Conservation (phyloP, 1,140 invertebrate species). For the Sarcophaga peregrina region DNA sequence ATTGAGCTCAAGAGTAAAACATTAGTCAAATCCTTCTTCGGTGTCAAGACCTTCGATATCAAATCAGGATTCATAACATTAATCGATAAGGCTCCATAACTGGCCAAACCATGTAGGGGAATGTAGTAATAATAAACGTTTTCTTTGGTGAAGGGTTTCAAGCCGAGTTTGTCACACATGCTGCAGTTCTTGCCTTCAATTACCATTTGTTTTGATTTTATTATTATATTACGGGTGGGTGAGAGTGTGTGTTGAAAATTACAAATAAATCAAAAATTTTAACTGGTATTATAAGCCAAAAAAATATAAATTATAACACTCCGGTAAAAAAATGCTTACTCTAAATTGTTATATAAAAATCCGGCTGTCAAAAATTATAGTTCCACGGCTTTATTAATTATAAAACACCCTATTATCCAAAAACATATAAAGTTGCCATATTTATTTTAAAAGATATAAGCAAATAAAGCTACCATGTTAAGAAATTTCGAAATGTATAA, state of each 20-base stretch:
- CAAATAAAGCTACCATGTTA: too few species aligned
- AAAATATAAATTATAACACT: conserved; percentile 16
- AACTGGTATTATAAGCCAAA: conserved; percentile 8
- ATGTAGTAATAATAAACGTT: conserved; percentile 74
- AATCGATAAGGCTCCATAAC: conserved; percentile 72
- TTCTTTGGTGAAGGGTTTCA: conserved; percentile 71
- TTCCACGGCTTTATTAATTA: neutral
- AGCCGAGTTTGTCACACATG: conserved; percentile 68
- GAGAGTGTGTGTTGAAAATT: neutral
- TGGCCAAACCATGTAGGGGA: conserved; percentile 72
- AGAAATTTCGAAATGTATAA: too few species aligned
- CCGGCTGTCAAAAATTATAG: conserved; percentile 13
- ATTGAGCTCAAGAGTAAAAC: conserved; percentile 70
- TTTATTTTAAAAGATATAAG: neutral
- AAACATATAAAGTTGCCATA: neutral
- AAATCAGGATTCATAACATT: conserved; percentile 77
- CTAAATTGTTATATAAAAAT: conserved; percentile 19
- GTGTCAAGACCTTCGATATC: conserved; percentile 66
- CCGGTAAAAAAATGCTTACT: conserved; percentile 26
- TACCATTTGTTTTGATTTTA: conserved; percentile 53
- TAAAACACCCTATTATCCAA: neutral
- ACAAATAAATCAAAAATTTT: conserved; percentile 17
- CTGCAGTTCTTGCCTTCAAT: conserved; percentile 53
- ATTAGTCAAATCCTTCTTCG: conserved; percentile 66
- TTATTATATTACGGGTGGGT: neutral